phyloP scores from a whole-genome alignment of 2,113 vertebrate genomes.

The Symphodus melops region DNA sequence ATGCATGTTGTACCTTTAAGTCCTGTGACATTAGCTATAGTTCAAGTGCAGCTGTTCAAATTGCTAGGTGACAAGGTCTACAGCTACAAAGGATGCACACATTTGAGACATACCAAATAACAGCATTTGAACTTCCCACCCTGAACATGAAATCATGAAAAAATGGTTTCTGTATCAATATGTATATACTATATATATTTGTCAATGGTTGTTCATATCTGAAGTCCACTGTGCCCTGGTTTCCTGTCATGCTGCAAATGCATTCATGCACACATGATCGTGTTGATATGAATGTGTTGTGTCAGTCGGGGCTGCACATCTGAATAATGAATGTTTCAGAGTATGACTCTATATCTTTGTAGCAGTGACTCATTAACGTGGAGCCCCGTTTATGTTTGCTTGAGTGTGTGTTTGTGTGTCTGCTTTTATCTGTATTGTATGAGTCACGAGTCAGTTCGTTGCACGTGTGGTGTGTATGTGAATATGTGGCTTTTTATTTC shows the following conservation, averaged over 20 bases:
- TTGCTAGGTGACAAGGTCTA: no score
- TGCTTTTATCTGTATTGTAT: not conserved
- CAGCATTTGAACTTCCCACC: no score
- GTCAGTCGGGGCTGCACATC: constrained; percentile 45
- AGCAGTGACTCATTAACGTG: constrained; percentile 47
- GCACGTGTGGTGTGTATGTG: constrained; percentile 20
- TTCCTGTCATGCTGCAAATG: constrained; percentile 13
- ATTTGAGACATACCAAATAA: no score
- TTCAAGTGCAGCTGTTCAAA: no score
- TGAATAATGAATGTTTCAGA: constrained; percentile 68
- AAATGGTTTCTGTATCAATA: no score
- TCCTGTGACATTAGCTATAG: no score
- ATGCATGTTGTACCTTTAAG: no score
- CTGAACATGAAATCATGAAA: no score
- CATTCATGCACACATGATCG: constrained; percentile 45
- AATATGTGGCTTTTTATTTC: constrained; percentile 15
- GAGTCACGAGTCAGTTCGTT: constrained; percentile 41
- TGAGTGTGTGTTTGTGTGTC: not conserved
- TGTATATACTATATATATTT: no score
- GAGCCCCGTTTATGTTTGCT: not conserved
- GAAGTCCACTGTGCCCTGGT: constrained; percentile 24
- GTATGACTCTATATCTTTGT: constrained; percentile 42
- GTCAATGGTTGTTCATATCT: constrained; percentile 13
- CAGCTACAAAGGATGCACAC: no score
- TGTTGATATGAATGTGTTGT: constrained; percentile 46